These are phyloP conservation scores for Valencia hispanica DNA, from an alignment of 2,797 vertebrate genomes.

Conservation along the genomic window DNA sequence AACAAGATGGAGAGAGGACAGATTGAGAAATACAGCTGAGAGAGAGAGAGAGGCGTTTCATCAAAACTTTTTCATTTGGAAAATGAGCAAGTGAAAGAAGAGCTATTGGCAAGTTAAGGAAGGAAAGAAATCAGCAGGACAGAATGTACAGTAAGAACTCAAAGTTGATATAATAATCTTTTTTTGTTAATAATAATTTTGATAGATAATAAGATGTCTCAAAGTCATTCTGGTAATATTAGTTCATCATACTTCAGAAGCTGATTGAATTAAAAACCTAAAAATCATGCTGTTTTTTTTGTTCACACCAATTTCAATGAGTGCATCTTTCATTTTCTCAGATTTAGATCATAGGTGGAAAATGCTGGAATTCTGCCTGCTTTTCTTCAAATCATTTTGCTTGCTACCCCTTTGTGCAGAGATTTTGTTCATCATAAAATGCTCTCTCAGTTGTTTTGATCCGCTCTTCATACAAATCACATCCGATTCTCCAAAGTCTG, in stretches of 20 bases:
- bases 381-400: slow-evolving; percentile 21
- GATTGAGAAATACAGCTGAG: slow-evolving; percentile 36
- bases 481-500: slow-evolving; percentile 25
- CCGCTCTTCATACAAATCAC: slow-evolving; percentile 17
- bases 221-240: neutral
- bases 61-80: slow-evolving; percentile 26
- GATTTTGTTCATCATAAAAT: slow-evolving; percentile 51
- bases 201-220: slow-evolving; percentile 9
- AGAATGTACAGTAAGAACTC: neutral
- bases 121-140: slow-evolving; percentile 1
- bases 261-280: neutral
- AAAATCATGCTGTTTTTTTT: neutral
- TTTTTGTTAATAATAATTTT: neutral
- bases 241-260: neutral
- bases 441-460: slow-evolving; percentile 18
- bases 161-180: neutral
- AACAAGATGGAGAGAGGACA: slow-evolving; percentile 22
- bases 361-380: slow-evolving; percentile 27
- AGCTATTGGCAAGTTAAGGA: slow-evolving; percentile 33
- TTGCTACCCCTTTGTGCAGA: slow-evolving; percentile 26
- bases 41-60: slow-evolving; percentile 31
- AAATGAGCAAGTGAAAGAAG: slow-evolving; percentile 34
- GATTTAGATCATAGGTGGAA: slow-evolving; percentile 27
- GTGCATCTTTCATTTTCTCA: neutral
- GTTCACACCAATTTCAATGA: neutral